Conservation (phyloP, 2,797 vertebrate genomes). For the Hylomyscus alleni region DNA sequence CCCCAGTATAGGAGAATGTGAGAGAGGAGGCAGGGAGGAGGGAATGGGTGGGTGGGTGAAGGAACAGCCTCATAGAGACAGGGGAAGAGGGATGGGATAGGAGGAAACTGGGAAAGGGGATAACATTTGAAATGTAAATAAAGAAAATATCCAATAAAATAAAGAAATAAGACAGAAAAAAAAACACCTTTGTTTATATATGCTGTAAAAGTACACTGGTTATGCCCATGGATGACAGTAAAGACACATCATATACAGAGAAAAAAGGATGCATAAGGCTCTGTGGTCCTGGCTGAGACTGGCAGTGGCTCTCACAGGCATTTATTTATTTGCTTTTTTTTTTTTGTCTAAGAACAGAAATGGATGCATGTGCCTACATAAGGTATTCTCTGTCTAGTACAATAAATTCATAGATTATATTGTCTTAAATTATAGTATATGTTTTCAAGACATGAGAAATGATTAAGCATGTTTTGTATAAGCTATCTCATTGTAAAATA, state of each 20-base stretch:
- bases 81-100: too few species aligned
- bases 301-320: background rate
- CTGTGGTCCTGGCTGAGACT: background rate
- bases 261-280: background rate
- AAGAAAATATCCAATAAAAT: too few species aligned
- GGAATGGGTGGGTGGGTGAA: too few species aligned
- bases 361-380: background rate
- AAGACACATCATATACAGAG: background rate
- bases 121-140: too few species aligned
- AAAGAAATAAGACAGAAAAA: too few species aligned
- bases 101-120: too few species aligned
- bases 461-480: conserved; percentile 18
- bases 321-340: background rate
- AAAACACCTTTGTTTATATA: background rate
- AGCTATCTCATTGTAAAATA: background rate
- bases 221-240: background rate
- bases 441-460: conserved; percentile 28
- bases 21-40: too few species aligned
- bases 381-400: background rate
- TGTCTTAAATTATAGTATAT: conserved; percentile 38
- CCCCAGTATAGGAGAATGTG: too few species aligned
- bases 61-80: too few species aligned
- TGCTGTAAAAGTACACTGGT: background rate
- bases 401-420: background rate
- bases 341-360: background rate